Evolutionary conservation across 2,113 vertebrate species (phyloP).

Genomic region (Phaethon lepturus): DNA sequence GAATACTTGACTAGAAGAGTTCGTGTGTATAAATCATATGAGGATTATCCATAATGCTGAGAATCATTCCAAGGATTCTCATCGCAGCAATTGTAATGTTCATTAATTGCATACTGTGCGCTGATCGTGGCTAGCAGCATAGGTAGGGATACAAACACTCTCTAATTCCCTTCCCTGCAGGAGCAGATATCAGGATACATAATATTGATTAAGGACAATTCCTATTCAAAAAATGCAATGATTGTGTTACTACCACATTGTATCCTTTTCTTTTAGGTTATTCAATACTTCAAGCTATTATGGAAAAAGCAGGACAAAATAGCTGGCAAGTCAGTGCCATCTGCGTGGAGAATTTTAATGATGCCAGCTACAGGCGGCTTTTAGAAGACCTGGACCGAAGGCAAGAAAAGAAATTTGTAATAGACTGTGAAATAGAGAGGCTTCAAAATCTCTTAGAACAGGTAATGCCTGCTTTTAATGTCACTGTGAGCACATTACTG

Average conservation of each 20-base stretch:
- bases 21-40: neutral
- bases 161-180: neutral
- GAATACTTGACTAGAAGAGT: neutral
- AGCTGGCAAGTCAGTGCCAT: slow-evolving; percentile 99
- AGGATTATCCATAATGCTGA: neutral
- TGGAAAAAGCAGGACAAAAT: slow-evolving; percentile 98
- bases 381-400: slow-evolving; percentile 96
- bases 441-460: slow-evolving; percentile 97
- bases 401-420: slow-evolving; percentile 97
- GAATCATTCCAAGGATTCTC: neutral
- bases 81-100: neutral
- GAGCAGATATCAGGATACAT: neutral
- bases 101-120: neutral
- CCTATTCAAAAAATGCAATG: neutral
- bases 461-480: slow-evolving; percentile 77
- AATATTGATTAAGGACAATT: slow-evolving; percentile 30
- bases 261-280: slow-evolving; percentile 86
- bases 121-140: neutral
- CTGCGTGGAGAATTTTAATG: slow-evolving; percentile 99
- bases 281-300: slow-evolving; percentile 98
- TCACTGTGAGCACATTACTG: neutral
- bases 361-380: slow-evolving; percentile 92
- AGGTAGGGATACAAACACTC: neutral
- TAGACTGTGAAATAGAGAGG: slow-evolving; percentile 96
- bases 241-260: slow-evolving; percentile 36